Base-by-base conservation (phyloP, 2,797 vertebrate genomes). In the Pipistrellus kuhlii region DNA sequence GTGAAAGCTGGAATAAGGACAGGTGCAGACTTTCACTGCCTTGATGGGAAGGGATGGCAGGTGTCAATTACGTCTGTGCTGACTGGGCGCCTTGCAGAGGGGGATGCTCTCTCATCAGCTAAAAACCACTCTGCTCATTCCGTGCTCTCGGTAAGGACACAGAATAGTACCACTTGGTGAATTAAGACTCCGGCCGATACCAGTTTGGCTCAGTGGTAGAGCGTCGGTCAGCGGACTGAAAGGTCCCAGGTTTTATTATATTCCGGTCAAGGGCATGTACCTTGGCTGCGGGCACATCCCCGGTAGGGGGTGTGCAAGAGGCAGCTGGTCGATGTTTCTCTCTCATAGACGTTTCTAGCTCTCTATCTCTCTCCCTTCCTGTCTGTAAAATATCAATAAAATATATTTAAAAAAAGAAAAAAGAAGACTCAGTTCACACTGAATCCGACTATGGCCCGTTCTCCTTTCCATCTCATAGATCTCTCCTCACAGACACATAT, bases 111-210 rank as follows among this genome's bases (percentile, higher is more conserved):
- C 57, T 68, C 35, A 6, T 51, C 32, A 85, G 46, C 44, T 55
- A 82, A 83, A 88, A 92, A 15, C 77, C 71, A 59, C 48, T 27
- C 76, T 86, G 51, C 77, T 84, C 35, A 55, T 94, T 77, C 27
- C n/a, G 4, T 62, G 23, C 48, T 92, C 62, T 72, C 69, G 73
- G 0, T 86, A 68, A 69, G 17, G 68, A 86, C 32, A 27, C 20
- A 78, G 64, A 62, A 72, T 83, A 62, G 77, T 44, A 72, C 30
- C 46, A 73, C 11, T 83, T 84, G 68, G 27, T 64, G 46, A 83
- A 71, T 91, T 91, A 81, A 81, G 38, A 41, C 38, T 41, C 6
- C 1, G 38, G 38, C 38, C 38, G 6, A 41, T 41, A 7, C 38
- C 38, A 6, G 38, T 41, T 41, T 41, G 38, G 38, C 38, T 41